Conservation (phyloP, 2,797 vertebrate species). For the Spea hammondii region DNA sequence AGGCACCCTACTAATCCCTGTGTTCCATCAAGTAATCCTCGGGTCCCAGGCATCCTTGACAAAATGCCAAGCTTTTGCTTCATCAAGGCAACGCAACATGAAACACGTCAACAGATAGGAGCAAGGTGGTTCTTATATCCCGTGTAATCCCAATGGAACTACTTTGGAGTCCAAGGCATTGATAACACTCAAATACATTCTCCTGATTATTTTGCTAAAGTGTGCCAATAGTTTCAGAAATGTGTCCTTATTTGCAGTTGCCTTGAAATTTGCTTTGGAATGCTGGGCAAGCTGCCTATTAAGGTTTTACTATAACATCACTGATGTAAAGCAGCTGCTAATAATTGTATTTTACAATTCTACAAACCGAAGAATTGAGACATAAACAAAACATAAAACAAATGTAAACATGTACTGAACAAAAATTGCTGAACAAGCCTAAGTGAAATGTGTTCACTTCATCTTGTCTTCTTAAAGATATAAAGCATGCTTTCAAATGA, state of each 20-base stretch:
- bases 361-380: not conserved
- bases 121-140: conserved; percentile 7
- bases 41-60: too few species aligned
- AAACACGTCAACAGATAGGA: not conserved
- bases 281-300: not conserved
- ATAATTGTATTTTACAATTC: not conserved
- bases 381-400: not conserved
- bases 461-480: not conserved
- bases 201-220: not conserved
- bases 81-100: not conserved
- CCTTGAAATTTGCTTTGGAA: not conserved
- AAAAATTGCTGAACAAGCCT: not conserved
- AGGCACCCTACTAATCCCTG: too few species aligned
- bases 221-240: not conserved
- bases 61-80: not conserved
- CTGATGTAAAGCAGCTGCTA: not conserved
- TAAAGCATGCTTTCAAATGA: not conserved
- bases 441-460: not conserved
- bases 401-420: not conserved
- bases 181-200: conserved; percentile 6
- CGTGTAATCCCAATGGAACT: not conserved
- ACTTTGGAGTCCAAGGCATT: not conserved
- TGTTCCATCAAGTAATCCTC: too few species aligned
- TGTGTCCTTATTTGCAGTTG: not conserved
- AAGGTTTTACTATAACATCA: not conserved